phyloP scores from a whole-genome alignment of 2,797 vertebrate species.

The Serranus cabrilla region DNA sequence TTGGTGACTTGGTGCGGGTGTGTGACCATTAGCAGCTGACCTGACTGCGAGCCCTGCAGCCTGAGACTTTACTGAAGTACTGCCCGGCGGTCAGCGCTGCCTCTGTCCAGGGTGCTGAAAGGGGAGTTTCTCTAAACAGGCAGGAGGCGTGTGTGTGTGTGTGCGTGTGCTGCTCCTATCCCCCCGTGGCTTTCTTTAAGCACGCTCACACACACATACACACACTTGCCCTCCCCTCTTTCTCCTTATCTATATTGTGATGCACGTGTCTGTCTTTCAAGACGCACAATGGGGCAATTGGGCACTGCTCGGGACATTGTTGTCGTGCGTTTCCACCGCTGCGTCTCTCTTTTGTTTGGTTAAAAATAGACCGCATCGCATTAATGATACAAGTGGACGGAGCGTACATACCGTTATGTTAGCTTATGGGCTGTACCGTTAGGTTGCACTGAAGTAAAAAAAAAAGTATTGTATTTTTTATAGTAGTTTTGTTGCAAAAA shows the following conservation, averaged over 20 bases:
- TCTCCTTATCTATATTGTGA: slow-evolving; percentile 61
- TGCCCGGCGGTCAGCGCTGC: slow-evolving; percentile 56
- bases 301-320: slow-evolving; percentile 70
- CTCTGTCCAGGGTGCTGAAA: slow-evolving; percentile 90
- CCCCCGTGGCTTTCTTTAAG: slow-evolving; percentile 44
- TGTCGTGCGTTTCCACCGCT: slow-evolving; percentile 63
- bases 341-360: slow-evolving; percentile 72
- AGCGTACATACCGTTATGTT: slow-evolving; percentile 28
- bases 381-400: slow-evolving; percentile 52
- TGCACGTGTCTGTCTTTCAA: slow-evolving; percentile 83
- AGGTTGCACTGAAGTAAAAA: background rate
- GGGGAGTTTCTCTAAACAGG: slow-evolving; percentile 71
- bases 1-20: slow-evolving; percentile 30
- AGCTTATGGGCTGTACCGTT: background rate
- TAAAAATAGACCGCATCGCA: slow-evolving; percentile 58
- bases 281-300: slow-evolving; percentile 74
- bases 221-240: slow-evolving; percentile 24
- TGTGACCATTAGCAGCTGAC: slow-evolving; percentile 74
- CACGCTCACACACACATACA: slow-evolving; percentile 29
- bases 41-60: slow-evolving; percentile 53
- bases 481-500: no score
- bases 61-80: slow-evolving; percentile 35
- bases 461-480: no score
- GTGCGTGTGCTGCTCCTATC: slow-evolving; percentile 42
- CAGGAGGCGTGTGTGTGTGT: slow-evolving; percentile 52